These are phyloP conservation scores for Campoplex capitator DNA, from an alignment of 2,888 invertebrate genomes.

Conservation along the genomic window DNA sequence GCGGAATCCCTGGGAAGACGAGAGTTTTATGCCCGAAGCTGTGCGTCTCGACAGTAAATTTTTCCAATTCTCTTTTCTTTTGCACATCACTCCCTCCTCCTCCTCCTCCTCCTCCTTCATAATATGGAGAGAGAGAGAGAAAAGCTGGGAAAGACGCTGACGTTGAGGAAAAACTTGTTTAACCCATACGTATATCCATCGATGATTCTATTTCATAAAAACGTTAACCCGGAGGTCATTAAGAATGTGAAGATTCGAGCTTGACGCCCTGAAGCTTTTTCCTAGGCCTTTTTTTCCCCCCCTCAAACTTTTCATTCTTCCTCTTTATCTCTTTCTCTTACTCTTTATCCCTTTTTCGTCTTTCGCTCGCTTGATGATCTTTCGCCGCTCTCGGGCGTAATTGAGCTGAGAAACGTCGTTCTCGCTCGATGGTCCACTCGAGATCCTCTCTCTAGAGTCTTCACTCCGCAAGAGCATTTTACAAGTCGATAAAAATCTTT, in stretches of 20 bases:
- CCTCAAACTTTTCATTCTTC: background rate
- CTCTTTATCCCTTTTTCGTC: constrained; percentile 42
- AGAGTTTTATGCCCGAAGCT: constrained; percentile 69
- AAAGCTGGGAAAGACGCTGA: constrained; percentile 5
- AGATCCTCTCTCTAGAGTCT: constrained; percentile 50
- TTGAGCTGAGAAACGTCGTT: constrained; percentile 63
- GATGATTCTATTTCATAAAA: constrained; percentile 32
- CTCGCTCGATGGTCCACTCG: constrained; percentile 59
- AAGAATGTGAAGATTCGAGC: constrained; percentile 50
- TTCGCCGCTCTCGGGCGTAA: constrained; percentile 56
- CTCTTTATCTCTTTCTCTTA: constrained; percentile 13
- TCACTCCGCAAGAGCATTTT: constrained; percentile 55
- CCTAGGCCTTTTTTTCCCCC: background rate
- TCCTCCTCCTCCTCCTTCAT: background rate
- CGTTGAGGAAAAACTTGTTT: constrained; percentile 4
- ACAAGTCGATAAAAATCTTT: constrained; percentile 65
- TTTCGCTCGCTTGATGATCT: constrained; percentile 57
- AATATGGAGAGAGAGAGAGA: background rate
- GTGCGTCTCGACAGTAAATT: constrained; percentile 69
- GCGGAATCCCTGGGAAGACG: constrained; percentile 62
- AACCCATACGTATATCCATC: background rate
- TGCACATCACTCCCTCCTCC: constrained; percentile 8
- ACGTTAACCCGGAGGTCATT: constrained; percentile 46
- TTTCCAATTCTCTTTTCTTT: constrained; percentile 62
- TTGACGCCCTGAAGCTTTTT: background rate